Conservation (phyloP, 1,140 invertebrate genomes). For the Lasaia peninsularis region DNA sequence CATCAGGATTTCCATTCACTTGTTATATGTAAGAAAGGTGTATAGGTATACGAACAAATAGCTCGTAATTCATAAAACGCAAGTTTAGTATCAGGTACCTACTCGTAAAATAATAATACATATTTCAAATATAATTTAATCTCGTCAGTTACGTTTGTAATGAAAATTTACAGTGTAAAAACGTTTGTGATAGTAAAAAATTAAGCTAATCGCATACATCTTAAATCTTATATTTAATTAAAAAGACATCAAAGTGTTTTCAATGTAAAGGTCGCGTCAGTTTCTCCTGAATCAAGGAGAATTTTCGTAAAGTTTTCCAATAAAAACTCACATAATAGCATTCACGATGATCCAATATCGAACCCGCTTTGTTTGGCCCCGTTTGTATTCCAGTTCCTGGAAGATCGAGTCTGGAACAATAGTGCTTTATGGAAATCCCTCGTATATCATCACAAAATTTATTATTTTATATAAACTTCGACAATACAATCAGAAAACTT, state of each 20-base stretch:
- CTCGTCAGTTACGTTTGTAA: no score
- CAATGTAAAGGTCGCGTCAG: constrained; percentile 11
- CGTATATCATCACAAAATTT: constrained; percentile 5
- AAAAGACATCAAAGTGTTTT: not conserved
- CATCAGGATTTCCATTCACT: no score
- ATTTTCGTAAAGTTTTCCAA: constrained; percentile 31
- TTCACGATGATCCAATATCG: constrained; percentile 28
- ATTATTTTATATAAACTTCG: not conserved
- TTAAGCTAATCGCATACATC: no score
- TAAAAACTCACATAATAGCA: constrained; percentile 32
- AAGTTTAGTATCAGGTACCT: no score
- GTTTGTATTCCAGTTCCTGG: constrained; percentile 6
- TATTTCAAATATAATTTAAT: no score
- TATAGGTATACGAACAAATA: no score
- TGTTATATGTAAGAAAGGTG: no score
- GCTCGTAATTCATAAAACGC: no score
- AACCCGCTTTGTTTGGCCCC: constrained; percentile 11
- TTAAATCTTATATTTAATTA: not conserved
- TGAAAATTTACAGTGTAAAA: no score
- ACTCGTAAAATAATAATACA: no score
- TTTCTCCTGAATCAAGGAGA: constrained; percentile 23
- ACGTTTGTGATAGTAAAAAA: no score
- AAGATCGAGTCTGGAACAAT: constrained; percentile 10
- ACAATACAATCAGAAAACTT: not conserved
- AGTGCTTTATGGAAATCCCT: constrained; percentile 8